These are phyloP conservation scores for Sinopyrophorus schimmeli DNA, from an alignment of 2,888 invertebrate species.

Conservation along the genomic window DNA sequence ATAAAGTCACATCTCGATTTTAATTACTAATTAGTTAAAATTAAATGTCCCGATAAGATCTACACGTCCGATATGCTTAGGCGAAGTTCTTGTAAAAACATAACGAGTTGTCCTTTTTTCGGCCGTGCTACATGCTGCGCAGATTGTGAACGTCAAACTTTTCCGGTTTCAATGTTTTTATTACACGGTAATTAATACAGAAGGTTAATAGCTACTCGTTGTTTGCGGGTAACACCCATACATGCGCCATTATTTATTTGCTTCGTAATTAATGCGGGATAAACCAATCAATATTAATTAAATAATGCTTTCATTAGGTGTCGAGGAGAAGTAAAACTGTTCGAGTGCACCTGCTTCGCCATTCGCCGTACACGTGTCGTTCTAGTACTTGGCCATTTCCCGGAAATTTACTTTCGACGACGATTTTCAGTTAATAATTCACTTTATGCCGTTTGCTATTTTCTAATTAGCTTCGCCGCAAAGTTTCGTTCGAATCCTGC, in stretches of 20 bases:
- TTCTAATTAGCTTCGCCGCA: too few relatives aligned
- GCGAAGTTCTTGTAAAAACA: constrained; percentile 14
- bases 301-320: constrained; percentile 14
- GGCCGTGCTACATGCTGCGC: constrained; percentile 3
- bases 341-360: constrained; percentile 12
- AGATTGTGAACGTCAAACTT: constrained; percentile 6
- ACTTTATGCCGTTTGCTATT: too few relatives aligned
- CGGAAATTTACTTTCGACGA: too few relatives aligned
- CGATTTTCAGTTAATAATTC: too few relatives aligned
- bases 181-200: constrained; percentile 24
- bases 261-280: constrained; percentile 42
- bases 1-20: constrained; percentile 16
- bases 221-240: constrained; percentile 41
- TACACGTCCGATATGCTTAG: constrained; percentile 8
- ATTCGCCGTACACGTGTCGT: constrained; percentile 4
- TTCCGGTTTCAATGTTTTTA: constrained; percentile 10
- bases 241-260: constrained; percentile 40
- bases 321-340: constrained; percentile 2
- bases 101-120: constrained; percentile 12
- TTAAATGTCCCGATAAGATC: constrained; percentile 11
- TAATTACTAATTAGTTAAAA: constrained; percentile 26
- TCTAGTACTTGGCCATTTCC: constrained; percentile 5
- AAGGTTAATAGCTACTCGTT: constrained; percentile 35
- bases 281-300: constrained; percentile 45
- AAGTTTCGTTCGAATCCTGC: too few relatives aligned